phyloP scores from a whole-genome alignment of 2,797 vertebrate genomes.

The Gadopsis marmoratus region DNA sequence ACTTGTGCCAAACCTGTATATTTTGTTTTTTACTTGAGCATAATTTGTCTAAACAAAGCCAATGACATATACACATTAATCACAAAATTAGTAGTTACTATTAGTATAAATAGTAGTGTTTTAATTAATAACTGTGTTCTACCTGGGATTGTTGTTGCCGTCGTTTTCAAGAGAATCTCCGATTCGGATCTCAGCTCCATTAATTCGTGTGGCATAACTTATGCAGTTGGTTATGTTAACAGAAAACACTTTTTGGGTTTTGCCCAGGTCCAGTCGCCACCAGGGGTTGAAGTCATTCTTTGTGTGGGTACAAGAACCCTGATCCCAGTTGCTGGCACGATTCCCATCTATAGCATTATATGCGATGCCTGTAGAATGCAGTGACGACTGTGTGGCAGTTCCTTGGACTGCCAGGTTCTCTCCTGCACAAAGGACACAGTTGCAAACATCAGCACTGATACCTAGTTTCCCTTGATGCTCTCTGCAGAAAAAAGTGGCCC shows the following conservation, averaged over 20 bases:
- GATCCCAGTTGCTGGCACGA: neutral
- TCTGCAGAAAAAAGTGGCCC: neutral
- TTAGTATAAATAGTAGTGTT: too few species aligned
- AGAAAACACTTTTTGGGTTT: conserved; percentile 62
- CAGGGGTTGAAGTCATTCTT: conserved; percentile 23
- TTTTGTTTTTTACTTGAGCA: neutral
- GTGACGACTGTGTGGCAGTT: conserved; percentile 49
- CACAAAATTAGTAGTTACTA: neutral
- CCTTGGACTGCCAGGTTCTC: conserved; percentile 60
- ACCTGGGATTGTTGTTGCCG: conserved; percentile 74
- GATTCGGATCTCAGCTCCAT: conserved; percentile 70
- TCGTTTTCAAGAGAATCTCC: conserved; percentile 66
- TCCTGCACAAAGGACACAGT: conserved; percentile 22
- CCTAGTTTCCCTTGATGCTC: neutral
- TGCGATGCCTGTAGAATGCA: neutral
- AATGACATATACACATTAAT: neutral
- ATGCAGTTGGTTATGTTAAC: conserved; percentile 60
- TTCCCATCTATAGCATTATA: conserved; percentile 71
- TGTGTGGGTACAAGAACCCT: conserved; percentile 62
- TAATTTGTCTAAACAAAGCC: neutral
- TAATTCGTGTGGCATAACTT: conserved; percentile 7
- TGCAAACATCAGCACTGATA: neutral
- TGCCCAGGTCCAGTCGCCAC: conserved; percentile 77
- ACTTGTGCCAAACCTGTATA: neutral
- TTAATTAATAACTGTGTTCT: neutral